These are phyloP conservation scores for Pseudochirops cupreus DNA, from an alignment of 2,797 vertebrate genomes.

Conservation along the genomic window DNA sequence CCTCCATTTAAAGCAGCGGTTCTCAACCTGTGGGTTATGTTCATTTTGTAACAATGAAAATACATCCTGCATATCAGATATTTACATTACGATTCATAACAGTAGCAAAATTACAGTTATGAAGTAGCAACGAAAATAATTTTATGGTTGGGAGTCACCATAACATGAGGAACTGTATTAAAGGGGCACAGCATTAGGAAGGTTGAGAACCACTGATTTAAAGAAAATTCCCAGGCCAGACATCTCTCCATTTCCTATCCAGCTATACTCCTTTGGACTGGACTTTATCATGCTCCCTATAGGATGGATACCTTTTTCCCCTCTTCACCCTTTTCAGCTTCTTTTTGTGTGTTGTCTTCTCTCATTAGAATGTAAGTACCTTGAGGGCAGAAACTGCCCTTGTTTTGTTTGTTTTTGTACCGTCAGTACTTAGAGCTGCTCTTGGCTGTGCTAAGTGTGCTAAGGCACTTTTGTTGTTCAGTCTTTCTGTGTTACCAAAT, in stretches of 20 bases:
- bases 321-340: background rate
- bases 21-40: no score
- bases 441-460: background rate
- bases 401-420: background rate
- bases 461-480: background rate
- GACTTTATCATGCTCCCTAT: background rate
- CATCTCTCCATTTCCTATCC: background rate
- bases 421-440: background rate
- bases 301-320: background rate
- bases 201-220: no score
- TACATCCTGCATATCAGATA: no score
- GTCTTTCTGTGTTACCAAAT: background rate
- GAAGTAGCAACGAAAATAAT: no score
- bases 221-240: background rate
- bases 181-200: no score
- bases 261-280: background rate
- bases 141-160: no score
- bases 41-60: no score
- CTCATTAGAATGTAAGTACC: background rate
- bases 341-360: background rate
- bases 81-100: no score
- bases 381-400: background rate
- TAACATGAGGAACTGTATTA: no score
- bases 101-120: no score
- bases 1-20: background rate